Percentiles rank a stretch among this genome's conserved stretches.
phyloP scores from a whole-genome alignment of 1,140 invertebrate genomes.

The Hyposmocoma kahamanoa region DNA sequence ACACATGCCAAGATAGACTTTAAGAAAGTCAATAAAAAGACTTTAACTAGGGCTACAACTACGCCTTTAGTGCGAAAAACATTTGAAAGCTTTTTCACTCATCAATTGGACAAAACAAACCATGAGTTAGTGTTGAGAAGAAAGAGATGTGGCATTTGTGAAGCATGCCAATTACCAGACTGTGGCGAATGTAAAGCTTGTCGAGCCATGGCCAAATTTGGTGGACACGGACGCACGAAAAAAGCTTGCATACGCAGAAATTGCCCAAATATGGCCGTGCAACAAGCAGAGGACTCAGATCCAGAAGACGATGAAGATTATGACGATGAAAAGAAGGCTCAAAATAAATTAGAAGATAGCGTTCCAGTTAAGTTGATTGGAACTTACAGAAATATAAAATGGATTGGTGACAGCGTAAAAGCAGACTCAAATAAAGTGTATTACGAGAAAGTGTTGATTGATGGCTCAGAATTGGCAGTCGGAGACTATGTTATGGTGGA shows the following conservation, averaged over 20 bases:
- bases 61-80: constrained; percentile 86
- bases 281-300: constrained; percentile 79
- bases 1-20: constrained; percentile 69
- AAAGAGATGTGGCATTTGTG: constrained; percentile 83
- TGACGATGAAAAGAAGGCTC: constrained; percentile 54
- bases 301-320: constrained; percentile 76
- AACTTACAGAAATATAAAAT: constrained; percentile 68
- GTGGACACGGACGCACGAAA: constrained; percentile 80
- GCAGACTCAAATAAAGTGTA: constrained; percentile 74
- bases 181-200: constrained; percentile 82
- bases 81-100: constrained; percentile 88
- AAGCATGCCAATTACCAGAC: constrained; percentile 82
- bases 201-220: constrained; percentile 84
- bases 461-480: constrained; percentile 57
- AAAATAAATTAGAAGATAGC: constrained; percentile 49
- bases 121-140: constrained; percentile 68
- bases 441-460: constrained; percentile 74
- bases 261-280: constrained; percentile 85
- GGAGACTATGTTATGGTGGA: constrained; percentile 84
- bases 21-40: constrained; percentile 69
- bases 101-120: constrained; percentile 80
- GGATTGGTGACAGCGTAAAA: constrained; percentile 77
- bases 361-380: constrained; percentile 64
- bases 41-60: constrained; percentile 86
- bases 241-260: constrained; percentile 82